These are phyloP conservation scores for Antennarius striatus DNA, from an alignment of 2,113 vertebrate species.

Conservation along the genomic window DNA sequence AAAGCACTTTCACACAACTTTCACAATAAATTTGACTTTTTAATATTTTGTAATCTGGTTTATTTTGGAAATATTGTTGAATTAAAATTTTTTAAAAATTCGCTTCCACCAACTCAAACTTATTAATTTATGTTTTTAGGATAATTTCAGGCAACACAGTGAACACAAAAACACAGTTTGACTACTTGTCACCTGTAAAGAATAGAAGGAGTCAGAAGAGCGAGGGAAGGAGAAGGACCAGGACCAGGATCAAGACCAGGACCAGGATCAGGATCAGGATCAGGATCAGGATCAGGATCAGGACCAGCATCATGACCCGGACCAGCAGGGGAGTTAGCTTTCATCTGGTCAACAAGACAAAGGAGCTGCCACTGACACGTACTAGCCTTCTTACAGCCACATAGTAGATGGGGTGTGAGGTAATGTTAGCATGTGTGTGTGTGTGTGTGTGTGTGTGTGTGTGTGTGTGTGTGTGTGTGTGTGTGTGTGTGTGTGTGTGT, in stretches of 20 bases:
- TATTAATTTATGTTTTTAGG: too few species aligned
- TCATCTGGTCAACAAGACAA: constrained; percentile 67
- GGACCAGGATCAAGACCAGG: constrained; percentile 61
- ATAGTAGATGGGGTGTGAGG: constrained; percentile 44
- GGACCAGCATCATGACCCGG: constrained; percentile 61
- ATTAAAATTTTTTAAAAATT: too few species aligned
- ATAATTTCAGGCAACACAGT: too few species aligned
- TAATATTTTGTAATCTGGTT: too few species aligned
- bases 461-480: constrained; percentile 5
- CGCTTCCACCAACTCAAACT: too few species aligned
- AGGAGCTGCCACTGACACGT: constrained; percentile 62
- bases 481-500: constrained; percentile 1
- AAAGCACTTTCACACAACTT: too few species aligned
- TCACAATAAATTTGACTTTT: too few species aligned
- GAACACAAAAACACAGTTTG: too few species aligned
- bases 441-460: constrained; percentile 22
- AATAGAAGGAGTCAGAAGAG: constrained; percentile 5
- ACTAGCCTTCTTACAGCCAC: constrained; percentile 36
- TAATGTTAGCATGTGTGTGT: constrained; percentile 14
- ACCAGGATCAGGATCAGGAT: constrained; percentile 40
- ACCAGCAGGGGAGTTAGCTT: constrained; percentile 62
- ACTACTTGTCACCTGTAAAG: too few species aligned
- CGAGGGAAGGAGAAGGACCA: constrained; percentile 15
- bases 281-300: constrained; percentile 65
- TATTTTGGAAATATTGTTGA: too few species aligned